Percentiles rank a stretch among this genome's conserved stretches.
Conservation (phyloP, 2,797 vertebrate genomes). For the Tamandua tetradactyla region DNA sequence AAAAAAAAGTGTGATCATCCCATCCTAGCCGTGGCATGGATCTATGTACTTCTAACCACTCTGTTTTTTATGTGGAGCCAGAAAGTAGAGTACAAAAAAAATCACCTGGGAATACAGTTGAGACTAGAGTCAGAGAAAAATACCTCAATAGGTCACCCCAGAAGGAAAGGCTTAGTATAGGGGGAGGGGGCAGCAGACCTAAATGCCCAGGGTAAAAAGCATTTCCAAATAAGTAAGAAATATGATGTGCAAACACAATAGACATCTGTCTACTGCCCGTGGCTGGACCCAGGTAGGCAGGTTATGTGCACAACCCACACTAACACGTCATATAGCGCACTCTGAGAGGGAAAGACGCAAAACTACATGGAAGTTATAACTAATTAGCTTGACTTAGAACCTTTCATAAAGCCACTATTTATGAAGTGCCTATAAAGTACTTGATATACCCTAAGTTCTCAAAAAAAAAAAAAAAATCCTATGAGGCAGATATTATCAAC, state of each 20-base stretch:
- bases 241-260: rapidly evolving
- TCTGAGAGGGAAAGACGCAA: not conserved
- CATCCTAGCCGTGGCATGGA: not conserved
- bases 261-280: not conserved
- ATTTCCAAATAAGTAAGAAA: not conserved
- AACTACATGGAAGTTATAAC: not conserved
- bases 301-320: not conserved
- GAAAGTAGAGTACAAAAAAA: not conserved
- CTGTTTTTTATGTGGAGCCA: not conserved
- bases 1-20: not conserved
- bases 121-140: not conserved
- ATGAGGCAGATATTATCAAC: not conserved
- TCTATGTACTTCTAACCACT: not conserved
- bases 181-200: not conserved
- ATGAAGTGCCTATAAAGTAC: not conserved
- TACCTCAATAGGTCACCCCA: not conserved
- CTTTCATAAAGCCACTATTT: not conserved
- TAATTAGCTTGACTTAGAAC: not conserved
- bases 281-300: not conserved
- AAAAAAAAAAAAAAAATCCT: conserved; percentile 7
- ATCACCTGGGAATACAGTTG: not conserved
- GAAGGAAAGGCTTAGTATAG: not conserved
- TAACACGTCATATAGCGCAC: not conserved
- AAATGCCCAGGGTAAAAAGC: not conserved
- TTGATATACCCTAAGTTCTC: not conserved